phyloP scores from a whole-genome alignment of 53 echinoderm and acorn worm species.

The Temnopleurus reevesii region DNA sequence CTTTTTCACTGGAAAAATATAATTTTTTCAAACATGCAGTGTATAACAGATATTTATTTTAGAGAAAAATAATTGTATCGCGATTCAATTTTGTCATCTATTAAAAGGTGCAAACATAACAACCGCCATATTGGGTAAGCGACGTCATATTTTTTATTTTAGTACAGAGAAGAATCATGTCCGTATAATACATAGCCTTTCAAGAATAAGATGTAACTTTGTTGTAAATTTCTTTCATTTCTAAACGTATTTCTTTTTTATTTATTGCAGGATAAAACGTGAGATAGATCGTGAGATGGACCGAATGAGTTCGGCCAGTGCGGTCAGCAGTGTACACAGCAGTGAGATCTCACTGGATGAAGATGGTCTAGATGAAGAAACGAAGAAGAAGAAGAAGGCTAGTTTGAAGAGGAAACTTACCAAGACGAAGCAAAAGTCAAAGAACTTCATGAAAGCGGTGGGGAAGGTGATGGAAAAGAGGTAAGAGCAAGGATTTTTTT shows the following conservation, averaged over 20 bases:
- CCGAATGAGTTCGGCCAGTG: constrained; percentile 74
- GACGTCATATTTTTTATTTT: too few species aligned
- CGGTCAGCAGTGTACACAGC: constrained; percentile 83
- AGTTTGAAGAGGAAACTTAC: constrained; percentile 73
- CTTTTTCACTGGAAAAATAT: too few species aligned
- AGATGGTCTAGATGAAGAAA: constrained; percentile 60
- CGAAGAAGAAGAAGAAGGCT: constrained; percentile 64
- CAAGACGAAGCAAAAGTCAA: constrained; percentile 70
- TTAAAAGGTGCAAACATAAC: too few species aligned
- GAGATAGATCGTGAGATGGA: constrained; percentile 81
- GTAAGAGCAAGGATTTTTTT: constrained; percentile 50
- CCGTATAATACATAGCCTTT: too few species aligned
- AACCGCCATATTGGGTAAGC: too few species aligned
- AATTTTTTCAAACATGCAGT: too few species aligned
- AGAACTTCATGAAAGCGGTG: constrained; percentile 71
- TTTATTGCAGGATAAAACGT: constrained; percentile 65
- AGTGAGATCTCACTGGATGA: constrained; percentile 74
- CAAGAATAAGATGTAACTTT: too few species aligned
- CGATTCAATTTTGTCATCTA: too few species aligned
- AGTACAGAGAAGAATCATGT: too few species aligned
- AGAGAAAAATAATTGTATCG: too few species aligned
- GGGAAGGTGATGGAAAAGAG: constrained; percentile 78
- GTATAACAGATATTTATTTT: too few species aligned
- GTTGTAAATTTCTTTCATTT: too few species aligned
- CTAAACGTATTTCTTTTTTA: neutral